Conservation (phyloP, 2,888 invertebrate genomes). For the Leptopilina drosophilae region DNA sequence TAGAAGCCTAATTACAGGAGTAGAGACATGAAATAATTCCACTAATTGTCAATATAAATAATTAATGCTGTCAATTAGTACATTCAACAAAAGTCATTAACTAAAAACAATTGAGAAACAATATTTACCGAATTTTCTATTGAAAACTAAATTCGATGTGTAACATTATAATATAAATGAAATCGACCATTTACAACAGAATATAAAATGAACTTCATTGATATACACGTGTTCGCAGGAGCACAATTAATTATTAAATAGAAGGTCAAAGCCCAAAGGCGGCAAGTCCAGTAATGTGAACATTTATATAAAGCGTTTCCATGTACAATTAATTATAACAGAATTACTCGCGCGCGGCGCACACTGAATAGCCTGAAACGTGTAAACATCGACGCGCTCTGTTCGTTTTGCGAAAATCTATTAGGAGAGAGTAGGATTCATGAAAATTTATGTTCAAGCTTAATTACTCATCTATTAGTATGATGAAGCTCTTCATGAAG, state of each 20-base stretch:
- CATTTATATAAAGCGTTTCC: constrained; percentile 6
- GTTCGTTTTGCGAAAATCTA: constrained; percentile 17
- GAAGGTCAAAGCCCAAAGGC: not conserved
- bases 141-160: too few species aligned
- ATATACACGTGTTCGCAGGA: not conserved
- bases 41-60: too few species aligned
- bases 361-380: not conserved
- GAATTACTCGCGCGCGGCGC: constrained; percentile 12
- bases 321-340: constrained; percentile 15
- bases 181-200: too few species aligned
- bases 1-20: too few species aligned
- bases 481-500: constrained; percentile 47
- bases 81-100: too few species aligned
- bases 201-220: too few species aligned
- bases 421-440: constrained; percentile 28
- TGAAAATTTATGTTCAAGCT: constrained; percentile 55
- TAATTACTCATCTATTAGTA: constrained; percentile 64
- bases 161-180: too few species aligned
- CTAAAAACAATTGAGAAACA: too few species aligned
- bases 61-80: too few species aligned
- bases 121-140: too few species aligned
- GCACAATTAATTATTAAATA: constrained; percentile 23
- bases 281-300: not conserved
- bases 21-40: too few species aligned
- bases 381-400: constrained; percentile 1